Evolutionary conservation across 2,797 vertebrate species (phyloP).

Genomic region (Aphelocoma californica): DNA sequence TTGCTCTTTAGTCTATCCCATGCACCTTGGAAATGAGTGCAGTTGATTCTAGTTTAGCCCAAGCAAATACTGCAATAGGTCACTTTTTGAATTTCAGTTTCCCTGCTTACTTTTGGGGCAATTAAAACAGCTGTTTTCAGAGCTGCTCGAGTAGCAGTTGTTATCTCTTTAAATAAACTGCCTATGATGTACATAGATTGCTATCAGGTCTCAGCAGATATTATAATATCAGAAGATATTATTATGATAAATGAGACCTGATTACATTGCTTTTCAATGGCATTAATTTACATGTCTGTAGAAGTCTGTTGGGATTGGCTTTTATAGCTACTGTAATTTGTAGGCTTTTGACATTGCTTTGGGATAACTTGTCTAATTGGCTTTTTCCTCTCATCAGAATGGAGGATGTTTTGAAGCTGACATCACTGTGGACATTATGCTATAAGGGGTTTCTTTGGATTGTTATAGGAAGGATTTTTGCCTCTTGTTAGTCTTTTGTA

Average conservation of each 20-base stretch:
- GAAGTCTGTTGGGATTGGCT: constrained; percentile 71
- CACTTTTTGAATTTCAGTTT: constrained; percentile 50
- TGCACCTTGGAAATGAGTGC: neutral
- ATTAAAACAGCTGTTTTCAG: constrained; percentile 66
- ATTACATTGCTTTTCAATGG: constrained; percentile 76
- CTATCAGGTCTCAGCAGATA: constrained; percentile 71
- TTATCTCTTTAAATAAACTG: constrained; percentile 66
- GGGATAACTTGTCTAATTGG: constrained; percentile 68
- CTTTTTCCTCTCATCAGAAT: constrained; percentile 67
- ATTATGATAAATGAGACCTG: constrained; percentile 77
- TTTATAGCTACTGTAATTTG: constrained; percentile 69
- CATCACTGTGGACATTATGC: constrained; percentile 49
- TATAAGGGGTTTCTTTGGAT: constrained; percentile 49
- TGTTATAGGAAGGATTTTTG: constrained; percentile 45
- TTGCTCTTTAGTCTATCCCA: constrained; percentile 37
- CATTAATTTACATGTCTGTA: constrained; percentile 79
- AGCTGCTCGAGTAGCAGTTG: constrained; percentile 57
- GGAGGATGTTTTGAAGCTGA: constrained; percentile 60
- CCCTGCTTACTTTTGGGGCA: constrained; percentile 43
- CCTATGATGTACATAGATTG: constrained; percentile 53
- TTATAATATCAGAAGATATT: constrained; percentile 72
- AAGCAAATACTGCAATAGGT: constrained; percentile 42
- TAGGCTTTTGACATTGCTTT: constrained; percentile 71
- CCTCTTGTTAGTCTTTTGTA: constrained; percentile 36
- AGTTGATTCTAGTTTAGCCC: constrained; percentile 22